phyloP scores from a whole-genome alignment of 2,888 invertebrate genomes.

The Caenorhabditis sinica region DNA sequence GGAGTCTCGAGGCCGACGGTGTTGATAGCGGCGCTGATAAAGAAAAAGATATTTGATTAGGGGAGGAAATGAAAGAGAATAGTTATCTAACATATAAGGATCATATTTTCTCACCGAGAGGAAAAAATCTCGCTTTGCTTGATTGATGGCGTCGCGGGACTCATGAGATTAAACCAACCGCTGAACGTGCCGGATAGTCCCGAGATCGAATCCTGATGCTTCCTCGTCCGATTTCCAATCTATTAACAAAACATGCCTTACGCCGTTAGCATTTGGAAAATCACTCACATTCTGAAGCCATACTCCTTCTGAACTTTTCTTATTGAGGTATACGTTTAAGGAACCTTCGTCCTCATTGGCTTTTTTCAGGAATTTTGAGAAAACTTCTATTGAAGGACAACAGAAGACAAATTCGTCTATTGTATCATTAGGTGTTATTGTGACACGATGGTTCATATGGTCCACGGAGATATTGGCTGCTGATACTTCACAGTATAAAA shows the following conservation, averaged over 20 bases:
- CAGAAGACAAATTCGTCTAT: constrained; percentile 54
- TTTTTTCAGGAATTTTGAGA: constrained; percentile 54
- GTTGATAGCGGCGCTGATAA: constrained; percentile 59
- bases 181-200: constrained; percentile 63
- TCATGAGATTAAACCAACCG: constrained; percentile 59
- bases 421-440: constrained; percentile 34
- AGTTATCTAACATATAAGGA: constrained; percentile 34
- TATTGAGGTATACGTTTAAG: constrained; percentile 46
- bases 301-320: constrained; percentile 55
- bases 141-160: constrained; percentile 55
- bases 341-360: constrained; percentile 54
- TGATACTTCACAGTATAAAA: constrained; percentile 60
- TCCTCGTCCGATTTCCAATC: constrained; percentile 49
- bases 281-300: constrained; percentile 60
- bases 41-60: background rate
- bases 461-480: constrained; percentile 46
- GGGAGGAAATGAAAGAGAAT: constrained; percentile 4
- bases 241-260: background rate
- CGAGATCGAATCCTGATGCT: constrained; percentile 63
- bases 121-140: constrained; percentile 65
- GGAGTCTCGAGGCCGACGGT: constrained; percentile 43
- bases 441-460: constrained; percentile 55
- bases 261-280: background rate
- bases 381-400: constrained; percentile 62
- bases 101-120: constrained; percentile 61